phyloP scores from a whole-genome alignment of 2,888 invertebrate genomes.

The Acanthosoma haemorrhoidale region DNA sequence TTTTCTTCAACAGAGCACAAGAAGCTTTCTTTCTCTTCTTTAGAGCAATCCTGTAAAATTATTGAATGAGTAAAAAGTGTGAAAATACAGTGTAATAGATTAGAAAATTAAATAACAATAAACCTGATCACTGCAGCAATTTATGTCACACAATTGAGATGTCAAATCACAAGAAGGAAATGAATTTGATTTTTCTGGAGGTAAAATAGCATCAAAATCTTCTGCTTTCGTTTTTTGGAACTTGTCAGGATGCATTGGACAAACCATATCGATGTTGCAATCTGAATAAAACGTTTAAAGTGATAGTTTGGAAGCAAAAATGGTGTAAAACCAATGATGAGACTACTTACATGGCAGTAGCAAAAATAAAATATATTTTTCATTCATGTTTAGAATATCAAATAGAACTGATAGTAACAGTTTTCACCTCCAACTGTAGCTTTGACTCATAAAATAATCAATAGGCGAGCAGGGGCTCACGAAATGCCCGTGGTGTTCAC shows the following conservation, averaged over 20 bases:
- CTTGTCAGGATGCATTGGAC: not conserved
- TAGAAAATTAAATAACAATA: not conserved
- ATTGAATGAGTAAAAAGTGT: no score
- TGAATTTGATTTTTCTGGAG: not conserved
- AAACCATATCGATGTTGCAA: not conserved
- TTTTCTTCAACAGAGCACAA: constrained; percentile 12
- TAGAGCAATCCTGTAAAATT: constrained; percentile 35
- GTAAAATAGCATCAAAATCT: not conserved
- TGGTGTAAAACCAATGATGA: not conserved
- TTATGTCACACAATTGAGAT: constrained; percentile 33
- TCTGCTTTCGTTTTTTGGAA: not conserved
- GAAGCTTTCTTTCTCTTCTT: constrained; percentile 29
- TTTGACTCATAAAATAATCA: constrained; percentile 27
- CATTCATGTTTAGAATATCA: not conserved
- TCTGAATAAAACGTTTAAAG: not conserved
- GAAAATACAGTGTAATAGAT: no score
- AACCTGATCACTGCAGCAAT: constrained; percentile 36
- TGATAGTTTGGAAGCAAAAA: not conserved
- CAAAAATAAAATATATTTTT: not conserved
- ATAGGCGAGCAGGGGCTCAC: not conserved
- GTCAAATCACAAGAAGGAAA: constrained; percentile 34
- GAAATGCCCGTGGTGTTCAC: not conserved
- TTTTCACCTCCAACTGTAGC: not conserved
- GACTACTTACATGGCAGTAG: not conserved
- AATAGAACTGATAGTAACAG: not conserved